Conservation (phyloP, 2,113 vertebrate species). For the Dromaius novaehollandiae region DNA sequence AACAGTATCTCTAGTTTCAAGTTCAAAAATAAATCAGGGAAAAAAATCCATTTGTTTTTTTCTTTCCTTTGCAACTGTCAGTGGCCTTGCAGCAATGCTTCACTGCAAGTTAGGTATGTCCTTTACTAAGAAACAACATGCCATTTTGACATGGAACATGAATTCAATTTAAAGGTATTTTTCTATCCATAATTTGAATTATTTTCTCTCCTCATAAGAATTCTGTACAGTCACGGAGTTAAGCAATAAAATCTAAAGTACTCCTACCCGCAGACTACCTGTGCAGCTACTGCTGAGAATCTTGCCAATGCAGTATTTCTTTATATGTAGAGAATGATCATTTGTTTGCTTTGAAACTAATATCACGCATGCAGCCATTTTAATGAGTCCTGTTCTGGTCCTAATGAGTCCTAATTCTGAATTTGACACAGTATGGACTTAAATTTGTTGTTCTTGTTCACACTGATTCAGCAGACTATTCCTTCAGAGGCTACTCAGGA, state of each 20-base stretch:
- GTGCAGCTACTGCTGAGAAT: not conserved
- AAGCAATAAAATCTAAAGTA: not conserved
- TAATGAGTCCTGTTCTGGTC: not conserved
- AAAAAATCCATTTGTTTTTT: not conserved
- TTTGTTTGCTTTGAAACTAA: not conserved
- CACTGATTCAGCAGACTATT: not conserved
- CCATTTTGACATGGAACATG: not conserved
- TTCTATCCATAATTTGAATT: not conserved
- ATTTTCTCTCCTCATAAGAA: not conserved
- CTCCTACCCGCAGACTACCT: not conserved
- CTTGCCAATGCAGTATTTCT: not conserved
- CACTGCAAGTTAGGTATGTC: not conserved
- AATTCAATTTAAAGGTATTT: not conserved
- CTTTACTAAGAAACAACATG: not conserved
- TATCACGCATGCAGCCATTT: not conserved
- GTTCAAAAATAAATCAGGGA: conserved; percentile 8
- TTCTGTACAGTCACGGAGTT: not conserved
- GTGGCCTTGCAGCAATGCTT: not conserved
- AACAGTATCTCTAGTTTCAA: not conserved
- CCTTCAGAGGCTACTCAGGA: not conserved
- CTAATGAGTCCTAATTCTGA: not conserved
- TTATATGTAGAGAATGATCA: not conserved
- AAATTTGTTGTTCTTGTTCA: not conserved
- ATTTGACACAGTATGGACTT: not conserved
- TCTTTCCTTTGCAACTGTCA: not conserved